Base-by-base conservation (phyloP, 2,113 vertebrate genomes). In the Macrotis lagotis region DNA sequence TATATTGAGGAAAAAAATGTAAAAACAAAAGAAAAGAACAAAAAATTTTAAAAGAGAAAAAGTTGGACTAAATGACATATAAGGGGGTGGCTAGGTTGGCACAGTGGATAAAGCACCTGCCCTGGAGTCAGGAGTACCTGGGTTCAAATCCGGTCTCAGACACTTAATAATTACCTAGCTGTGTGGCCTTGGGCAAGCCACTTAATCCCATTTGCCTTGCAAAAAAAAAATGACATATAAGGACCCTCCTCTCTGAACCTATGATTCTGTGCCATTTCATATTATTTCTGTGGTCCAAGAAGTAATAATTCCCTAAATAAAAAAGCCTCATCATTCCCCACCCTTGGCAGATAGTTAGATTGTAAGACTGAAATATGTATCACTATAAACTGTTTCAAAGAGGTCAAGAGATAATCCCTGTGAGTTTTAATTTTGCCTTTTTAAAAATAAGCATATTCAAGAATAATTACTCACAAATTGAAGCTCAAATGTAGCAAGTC, bases 381-480 rank as follows among this genome's bases (percentile, higher is more conserved):
- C 51, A 91, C 50, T 89, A 66, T 66, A 95, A 97, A 93, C n/a
- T 89, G 26, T 26, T 47, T 88, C 19, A 28, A 88, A 88, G 47
- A 44, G 14, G 0, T 25, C 83, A 90, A 49, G 89, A 96, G 50
- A 90, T 22, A 66, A 44, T 14, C 37, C 74, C 3, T 10, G 9
- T 16, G 26, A 49, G 51, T 74, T 66, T 49, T 93, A 25, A 51
- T 91, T 95, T 48, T 91, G 47, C 10, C n/a, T n/a, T 53, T 88
- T 83, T 22, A 83, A 83, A n/a, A n/a, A n/a, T 1, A 83, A 83
- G 3, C 89, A 50, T n/a, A 59, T 88, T 93, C 74, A 93, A 48
- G 25, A 91, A 94, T 22, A 91, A 51, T 91, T 66, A 90, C 89
- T 92, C 50, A 95, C 91, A 92, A 97, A 96, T 53, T 89, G 47